A percentile compares a stretch with the other conserved stretches of the same genome.
These are phyloP conservation scores for Atethmia centrago DNA, from an alignment of 2,888 invertebrate species.

Conservation along the genomic window DNA sequence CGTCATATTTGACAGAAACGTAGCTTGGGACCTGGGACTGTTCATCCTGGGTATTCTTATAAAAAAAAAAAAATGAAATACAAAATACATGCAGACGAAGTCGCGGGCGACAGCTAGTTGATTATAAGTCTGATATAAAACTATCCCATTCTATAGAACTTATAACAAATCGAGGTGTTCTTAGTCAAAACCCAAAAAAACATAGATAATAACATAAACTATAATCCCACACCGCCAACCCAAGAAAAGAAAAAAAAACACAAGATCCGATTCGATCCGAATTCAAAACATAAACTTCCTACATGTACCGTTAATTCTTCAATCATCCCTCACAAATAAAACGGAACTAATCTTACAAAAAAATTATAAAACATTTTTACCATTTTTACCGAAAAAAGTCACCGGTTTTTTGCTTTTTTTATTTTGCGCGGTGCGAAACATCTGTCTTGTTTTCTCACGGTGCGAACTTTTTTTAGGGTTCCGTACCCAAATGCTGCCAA, in stretches of 20 bases:
- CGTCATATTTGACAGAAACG: no score
- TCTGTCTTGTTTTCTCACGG: conserved; percentile 55
- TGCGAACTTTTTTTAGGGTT: conserved; percentile 9
- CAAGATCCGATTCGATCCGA: not conserved
- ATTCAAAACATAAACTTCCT: conserved; percentile 29
- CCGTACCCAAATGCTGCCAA: not conserved
- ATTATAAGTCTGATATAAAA: not conserved
- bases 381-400: conserved; percentile 31
- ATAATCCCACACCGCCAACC: not conserved
- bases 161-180: not conserved
- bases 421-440: conserved; percentile 48
- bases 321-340: conserved; percentile 26
- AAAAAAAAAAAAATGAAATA: no score
- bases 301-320: conserved; percentile 31
- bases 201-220: not conserved
- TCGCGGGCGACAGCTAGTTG: no score
- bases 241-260: conserved; percentile 11
- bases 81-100: no score
- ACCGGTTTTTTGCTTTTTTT: conserved; percentile 9
- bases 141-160: not conserved
- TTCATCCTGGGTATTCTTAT: no score
- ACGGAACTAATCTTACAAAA: conserved; percentile 41
- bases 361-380: conserved; percentile 22
- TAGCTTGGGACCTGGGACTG: no score
- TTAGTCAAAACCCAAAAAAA: not conserved